phyloP scores from a whole-genome alignment of 64 coral and sea anemone genomes.

The Pocillopora damicornis region DNA sequence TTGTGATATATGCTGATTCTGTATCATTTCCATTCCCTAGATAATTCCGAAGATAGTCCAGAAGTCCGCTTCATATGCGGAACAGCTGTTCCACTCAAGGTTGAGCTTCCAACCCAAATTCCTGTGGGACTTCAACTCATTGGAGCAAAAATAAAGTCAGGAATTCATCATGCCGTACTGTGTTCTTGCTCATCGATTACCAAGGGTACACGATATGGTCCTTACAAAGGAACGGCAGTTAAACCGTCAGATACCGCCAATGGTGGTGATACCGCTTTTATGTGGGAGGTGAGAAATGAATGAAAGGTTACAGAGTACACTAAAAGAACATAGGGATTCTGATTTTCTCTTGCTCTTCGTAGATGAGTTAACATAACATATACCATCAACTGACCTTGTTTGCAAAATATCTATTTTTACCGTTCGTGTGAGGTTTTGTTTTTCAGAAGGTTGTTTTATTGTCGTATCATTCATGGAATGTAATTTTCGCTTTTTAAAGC shows the following conservation, averaged over 20 bases:
- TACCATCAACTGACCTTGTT: too few species aligned
- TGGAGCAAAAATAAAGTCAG: constrained; percentile 7
- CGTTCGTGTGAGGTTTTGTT: too few species aligned
- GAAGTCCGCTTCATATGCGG: constrained; percentile 18
- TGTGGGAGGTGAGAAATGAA: constrained; percentile 72
- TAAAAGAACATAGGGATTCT: too few species aligned
- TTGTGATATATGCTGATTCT: neutral
- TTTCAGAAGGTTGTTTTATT: too few species aligned
- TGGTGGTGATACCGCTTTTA: constrained; percentile 45
- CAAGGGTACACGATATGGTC: constrained; percentile 68
- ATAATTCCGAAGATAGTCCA: neutral
- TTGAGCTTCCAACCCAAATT: constrained; percentile 5
- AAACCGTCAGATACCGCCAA: constrained; percentile 51
- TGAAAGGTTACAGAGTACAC: too few species aligned
- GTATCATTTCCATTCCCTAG: neutral
- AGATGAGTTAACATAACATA: too few species aligned
- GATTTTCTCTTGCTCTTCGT: too few species aligned
- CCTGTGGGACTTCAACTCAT: constrained; percentile 38
- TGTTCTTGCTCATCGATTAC: constrained; percentile 66
- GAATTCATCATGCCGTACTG: constrained; percentile 55
- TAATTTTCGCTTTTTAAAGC: too few species aligned
- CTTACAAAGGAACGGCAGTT: constrained; percentile 66
- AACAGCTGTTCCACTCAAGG: neutral
- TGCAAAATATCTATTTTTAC: too few species aligned
- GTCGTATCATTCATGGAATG: too few species aligned